Percentiles rank a stretch among this genome's conserved stretches.
Evolutionary conservation across 2,888 invertebrate species (phyloP).

Genomic region (Acleris laterana): DNA sequence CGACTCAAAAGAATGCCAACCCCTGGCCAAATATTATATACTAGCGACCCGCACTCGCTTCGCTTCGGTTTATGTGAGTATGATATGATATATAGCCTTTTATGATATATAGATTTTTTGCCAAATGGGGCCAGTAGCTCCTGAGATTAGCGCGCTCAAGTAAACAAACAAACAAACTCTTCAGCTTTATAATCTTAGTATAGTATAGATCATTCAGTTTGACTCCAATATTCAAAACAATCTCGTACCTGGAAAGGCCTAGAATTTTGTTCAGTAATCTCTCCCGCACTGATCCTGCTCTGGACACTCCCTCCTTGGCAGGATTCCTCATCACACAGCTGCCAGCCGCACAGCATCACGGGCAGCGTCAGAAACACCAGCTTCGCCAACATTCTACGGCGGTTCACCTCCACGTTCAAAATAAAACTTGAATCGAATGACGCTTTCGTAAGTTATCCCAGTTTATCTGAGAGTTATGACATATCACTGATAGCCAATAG

Average conservation of each 20-base stretch:
- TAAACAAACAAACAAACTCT: too few relatives aligned
- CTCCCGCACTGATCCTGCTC: slow-evolving; percentile 62
- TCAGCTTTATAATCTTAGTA: too few relatives aligned
- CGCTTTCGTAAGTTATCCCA: slow-evolving; percentile 20
- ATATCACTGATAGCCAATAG: slow-evolving; percentile 16
- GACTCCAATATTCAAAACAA: background rate
- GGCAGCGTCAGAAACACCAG: slow-evolving; percentile 51
- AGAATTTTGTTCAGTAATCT: slow-evolving; percentile 56
- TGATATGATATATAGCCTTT: too few relatives aligned
- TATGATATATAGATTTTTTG: too few relatives aligned
- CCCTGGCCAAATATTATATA: too few relatives aligned
- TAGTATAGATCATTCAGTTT: too few relatives aligned
- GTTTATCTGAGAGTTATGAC: slow-evolving; percentile 10
- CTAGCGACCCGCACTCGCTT: too few relatives aligned
- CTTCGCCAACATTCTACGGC: slow-evolving; percentile 50
- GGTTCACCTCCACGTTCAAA: background rate
- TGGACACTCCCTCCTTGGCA: slow-evolving; percentile 44
- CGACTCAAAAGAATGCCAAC: too few relatives aligned
- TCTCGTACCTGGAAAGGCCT: slow-evolving; percentile 72
- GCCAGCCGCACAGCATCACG: slow-evolving; percentile 50
- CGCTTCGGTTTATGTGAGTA: too few relatives aligned
- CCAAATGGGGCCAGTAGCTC: too few relatives aligned
- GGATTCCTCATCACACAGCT: slow-evolving; percentile 50
- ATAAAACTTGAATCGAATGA: background rate
- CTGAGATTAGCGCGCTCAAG: too few relatives aligned